phyloP scores from a whole-genome alignment of 2,113 vertebrate genomes.

The human region DNA sequence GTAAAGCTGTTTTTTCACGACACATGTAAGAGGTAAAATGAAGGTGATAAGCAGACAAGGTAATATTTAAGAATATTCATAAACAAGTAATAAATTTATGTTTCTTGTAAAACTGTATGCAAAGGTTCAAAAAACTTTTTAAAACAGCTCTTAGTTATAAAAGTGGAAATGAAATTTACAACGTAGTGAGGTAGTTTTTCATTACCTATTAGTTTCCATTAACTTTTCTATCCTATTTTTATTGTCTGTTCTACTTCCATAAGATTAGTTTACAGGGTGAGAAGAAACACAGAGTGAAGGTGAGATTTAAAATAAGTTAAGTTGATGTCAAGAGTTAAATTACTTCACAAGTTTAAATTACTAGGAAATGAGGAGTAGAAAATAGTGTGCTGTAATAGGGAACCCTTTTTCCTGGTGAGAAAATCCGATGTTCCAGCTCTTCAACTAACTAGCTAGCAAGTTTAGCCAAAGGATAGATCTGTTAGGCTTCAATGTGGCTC shows the following conservation, averaged over 20 bases:
- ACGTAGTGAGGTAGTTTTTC: neutral
- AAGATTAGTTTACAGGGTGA: neutral
- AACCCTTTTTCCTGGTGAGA: neutral
- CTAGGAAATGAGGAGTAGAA: neutral
- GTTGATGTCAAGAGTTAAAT: constrained; percentile 22
- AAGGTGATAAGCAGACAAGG: neutral
- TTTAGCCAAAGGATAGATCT: neutral
- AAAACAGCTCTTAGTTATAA: neutral
- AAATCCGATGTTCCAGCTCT: neutral
- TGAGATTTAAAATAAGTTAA: constrained; percentile 33
- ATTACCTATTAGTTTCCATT: neutral
- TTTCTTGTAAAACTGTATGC: neutral
- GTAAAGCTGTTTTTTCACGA: neutral
- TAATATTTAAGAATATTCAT: constrained; percentile 7
- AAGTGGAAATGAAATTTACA: neutral
- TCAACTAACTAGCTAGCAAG: neutral
- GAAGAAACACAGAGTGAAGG: neutral
- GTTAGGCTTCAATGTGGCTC: neutral
- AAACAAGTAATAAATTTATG: neutral
- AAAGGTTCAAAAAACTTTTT: neutral
- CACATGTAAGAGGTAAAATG: neutral
- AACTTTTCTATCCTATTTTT: neutral
- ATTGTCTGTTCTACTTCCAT: neutral
- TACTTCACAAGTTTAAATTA: neutral
- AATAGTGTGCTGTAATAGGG: neutral